These are phyloP conservation scores for Clarias gariepinus DNA, from an alignment of 2,113 vertebrate species.

Conservation along the genomic window DNA sequence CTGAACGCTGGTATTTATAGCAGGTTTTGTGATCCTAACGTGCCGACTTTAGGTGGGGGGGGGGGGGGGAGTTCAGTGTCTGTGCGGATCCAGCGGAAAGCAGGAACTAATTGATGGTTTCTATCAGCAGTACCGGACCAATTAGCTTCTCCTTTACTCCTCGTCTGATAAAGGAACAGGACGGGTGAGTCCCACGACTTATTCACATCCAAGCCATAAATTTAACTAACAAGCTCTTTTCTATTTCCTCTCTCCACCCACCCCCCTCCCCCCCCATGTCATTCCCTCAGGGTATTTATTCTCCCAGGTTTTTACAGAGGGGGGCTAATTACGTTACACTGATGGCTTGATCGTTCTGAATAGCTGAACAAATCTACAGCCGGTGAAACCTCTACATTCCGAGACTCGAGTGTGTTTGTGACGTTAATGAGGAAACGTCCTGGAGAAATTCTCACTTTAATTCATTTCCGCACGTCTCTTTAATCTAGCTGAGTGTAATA, in stretches of 20 bases:
- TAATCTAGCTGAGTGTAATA: not conserved
- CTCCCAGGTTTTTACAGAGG: conserved; percentile 54
- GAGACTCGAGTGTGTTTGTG: conserved; percentile 5
- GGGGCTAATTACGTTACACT: conserved; percentile 69
- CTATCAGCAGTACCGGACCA: conserved; percentile 72
- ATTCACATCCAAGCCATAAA: conserved; percentile 71
- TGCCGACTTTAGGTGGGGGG: conserved; percentile 64
- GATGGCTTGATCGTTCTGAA: conserved; percentile 62
- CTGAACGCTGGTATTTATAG: conserved; percentile 80
- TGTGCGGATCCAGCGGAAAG: conserved; percentile 61
- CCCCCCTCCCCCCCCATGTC: conserved; percentile 19
- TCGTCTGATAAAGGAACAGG: conserved; percentile 74
- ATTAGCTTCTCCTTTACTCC: conserved; percentile 70
- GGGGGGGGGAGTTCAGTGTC: conserved; percentile 54
- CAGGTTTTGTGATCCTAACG: conserved; percentile 79
- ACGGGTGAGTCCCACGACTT: conserved; percentile 66
- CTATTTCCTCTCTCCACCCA: conserved; percentile 37
- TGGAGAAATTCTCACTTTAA: conserved; percentile 37
- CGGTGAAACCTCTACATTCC: conserved; percentile 53
- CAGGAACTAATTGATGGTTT: conserved; percentile 75
- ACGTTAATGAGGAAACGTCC: conserved; percentile 51
- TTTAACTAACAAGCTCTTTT: conserved; percentile 75
- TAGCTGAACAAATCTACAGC: conserved; percentile 66
- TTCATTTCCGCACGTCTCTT: not conserved
- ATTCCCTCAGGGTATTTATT: not conserved